A percentile compares a stretch with the other conserved stretches of the same genome.
phyloP scores from a whole-genome alignment of 2,888 invertebrate genomes.

The Marronus borbonicus region DNA sequence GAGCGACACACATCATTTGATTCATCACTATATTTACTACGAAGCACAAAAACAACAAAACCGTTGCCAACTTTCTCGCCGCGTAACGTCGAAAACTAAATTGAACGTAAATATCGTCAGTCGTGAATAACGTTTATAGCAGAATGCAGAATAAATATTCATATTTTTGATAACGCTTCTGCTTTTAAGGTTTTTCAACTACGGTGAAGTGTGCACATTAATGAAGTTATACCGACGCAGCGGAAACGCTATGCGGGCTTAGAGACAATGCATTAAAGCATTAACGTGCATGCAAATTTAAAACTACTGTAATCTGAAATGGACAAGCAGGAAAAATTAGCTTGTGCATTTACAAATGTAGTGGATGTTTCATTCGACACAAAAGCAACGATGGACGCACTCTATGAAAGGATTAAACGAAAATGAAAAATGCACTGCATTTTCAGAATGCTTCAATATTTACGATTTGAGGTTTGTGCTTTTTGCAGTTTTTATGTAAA shows the following conservation, averaged over 20 bases:
- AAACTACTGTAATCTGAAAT: slow-evolving; percentile 12
- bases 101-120: slow-evolving; percentile 30
- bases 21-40: slow-evolving; percentile 48
- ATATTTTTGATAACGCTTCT: slow-evolving; percentile 27
- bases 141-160: slow-evolving; percentile 30
- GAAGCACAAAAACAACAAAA: slow-evolving; percentile 37
- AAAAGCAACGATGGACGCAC: not conserved
- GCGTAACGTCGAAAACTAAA: slow-evolving; percentile 21
- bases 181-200: slow-evolving; percentile 32
- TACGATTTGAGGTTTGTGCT: too few species aligned
- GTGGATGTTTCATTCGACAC: not conserved
- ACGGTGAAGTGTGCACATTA: slow-evolving; percentile 1
- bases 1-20: slow-evolving; percentile 34
- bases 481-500: too few species aligned
- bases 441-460: too few species aligned
- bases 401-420: too few species aligned
- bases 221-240: slow-evolving; percentile 4
- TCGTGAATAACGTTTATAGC: slow-evolving; percentile 30
- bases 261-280: slow-evolving; percentile 20
- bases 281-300: slow-evolving; percentile 15
- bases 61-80: slow-evolving; percentile 39
- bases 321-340: not conserved
- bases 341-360: slow-evolving; percentile 1
- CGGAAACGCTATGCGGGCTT: slow-evolving; percentile 1
- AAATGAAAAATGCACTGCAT: too few species aligned